Percentiles rank a stretch among this genome's conserved stretches.
These are phyloP conservation scores for Himantopus leucocephalus DNA, from an alignment of 2,113 vertebrate genomes.

Conservation along the genomic window DNA sequence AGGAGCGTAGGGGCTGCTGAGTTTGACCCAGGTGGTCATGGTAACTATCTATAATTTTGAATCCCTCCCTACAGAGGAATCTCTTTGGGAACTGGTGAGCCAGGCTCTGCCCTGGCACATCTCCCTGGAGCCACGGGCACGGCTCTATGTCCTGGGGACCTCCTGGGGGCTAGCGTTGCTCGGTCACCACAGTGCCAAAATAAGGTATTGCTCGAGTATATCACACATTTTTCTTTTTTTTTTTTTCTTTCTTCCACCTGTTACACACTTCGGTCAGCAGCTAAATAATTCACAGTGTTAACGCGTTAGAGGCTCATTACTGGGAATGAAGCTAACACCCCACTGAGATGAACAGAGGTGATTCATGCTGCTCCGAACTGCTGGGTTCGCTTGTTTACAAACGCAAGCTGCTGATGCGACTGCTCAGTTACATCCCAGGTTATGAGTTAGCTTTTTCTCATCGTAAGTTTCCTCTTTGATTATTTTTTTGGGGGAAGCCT, in stretches of 20 bases:
- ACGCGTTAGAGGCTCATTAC: rapidly evolving
- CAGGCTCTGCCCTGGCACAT: neutral
- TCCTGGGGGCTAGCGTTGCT: neutral
- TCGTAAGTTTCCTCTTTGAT: neutral
- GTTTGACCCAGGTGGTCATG: rapidly evolving
- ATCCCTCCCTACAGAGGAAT: neutral
- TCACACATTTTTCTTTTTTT: neutral
- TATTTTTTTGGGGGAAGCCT: neutral
- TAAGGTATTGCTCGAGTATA: rapidly evolving
- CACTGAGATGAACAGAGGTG: neutral
- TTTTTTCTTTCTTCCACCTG: rapidly evolving
- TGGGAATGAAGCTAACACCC: neutral
- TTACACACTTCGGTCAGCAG: neutral
- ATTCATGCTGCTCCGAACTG: neutral
- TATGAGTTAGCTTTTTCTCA: neutral
- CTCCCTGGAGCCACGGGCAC: rapidly evolving
- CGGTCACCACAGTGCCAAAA: rapidly evolving
- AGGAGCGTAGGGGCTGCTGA: neutral
- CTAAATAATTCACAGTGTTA: neutral
- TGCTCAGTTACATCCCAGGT: neutral
- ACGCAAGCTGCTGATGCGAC: neutral
- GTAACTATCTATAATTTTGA: neutral
- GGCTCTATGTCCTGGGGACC: neutral
- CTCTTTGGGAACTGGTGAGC: neutral
- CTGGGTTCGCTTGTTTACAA: neutral